phyloP scores from a whole-genome alignment of 92 coral and sea anemone species.

The Phenganax marumi region DNA sequence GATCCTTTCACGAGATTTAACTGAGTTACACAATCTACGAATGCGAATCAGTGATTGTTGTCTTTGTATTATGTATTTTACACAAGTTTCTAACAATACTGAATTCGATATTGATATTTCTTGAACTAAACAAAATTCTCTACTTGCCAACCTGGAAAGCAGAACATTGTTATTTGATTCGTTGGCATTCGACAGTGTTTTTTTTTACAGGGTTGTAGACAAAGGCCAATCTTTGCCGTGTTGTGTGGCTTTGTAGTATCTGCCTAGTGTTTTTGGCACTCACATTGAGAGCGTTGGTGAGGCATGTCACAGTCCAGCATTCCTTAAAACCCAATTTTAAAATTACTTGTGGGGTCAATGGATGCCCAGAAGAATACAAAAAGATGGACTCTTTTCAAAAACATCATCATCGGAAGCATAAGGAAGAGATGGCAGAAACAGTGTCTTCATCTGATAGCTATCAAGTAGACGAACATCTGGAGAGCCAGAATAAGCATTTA shows the following conservation, averaged over 20 bases:
- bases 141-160: too few species aligned
- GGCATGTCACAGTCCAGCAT: neutral
- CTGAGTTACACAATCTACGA: too few species aligned
- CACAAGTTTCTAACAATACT: too few species aligned
- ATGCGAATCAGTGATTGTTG: too few species aligned
- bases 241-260: neutral
- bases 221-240: neutral
- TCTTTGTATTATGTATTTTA: too few species aligned
- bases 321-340: neutral
- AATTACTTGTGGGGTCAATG: constrained; percentile 4
- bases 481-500: neutral
- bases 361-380: constrained; percentile 1
- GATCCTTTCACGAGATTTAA: too few species aligned
- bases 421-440: neutral
- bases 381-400: neutral
- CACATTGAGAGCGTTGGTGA: neutral
- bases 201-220: too few species aligned
- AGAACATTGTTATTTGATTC: too few species aligned
- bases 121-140: too few species aligned
- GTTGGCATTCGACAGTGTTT: too few species aligned
- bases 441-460: neutral
- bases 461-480: too few species aligned
- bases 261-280: neutral
- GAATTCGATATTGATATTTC: too few species aligned
- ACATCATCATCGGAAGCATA: neutral